These are phyloP conservation scores for Stratiomys singularior DNA, from an alignment of 2,888 invertebrate genomes.

Conservation along the genomic window DNA sequence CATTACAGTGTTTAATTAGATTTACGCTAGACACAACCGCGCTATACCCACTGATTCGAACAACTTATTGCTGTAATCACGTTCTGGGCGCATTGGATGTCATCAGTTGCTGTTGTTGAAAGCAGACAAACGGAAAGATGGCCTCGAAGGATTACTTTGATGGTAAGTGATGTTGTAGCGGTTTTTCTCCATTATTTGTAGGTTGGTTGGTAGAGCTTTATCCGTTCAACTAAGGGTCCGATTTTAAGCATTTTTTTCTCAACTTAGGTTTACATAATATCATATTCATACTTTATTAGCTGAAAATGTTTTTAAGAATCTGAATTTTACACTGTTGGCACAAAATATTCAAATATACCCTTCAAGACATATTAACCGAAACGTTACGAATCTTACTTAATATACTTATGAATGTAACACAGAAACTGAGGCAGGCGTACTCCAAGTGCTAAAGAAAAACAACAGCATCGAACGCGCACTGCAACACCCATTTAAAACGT, in stretches of 20 bases:
- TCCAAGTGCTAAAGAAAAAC: not conserved
- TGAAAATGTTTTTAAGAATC: too few relatives aligned
- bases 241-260: not conserved
- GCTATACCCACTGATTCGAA: constrained; percentile 2
- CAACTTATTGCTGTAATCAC: not conserved
- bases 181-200: not conserved
- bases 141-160: constrained; percentile 48
- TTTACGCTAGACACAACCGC: constrained; percentile 41
- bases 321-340: too few relatives aligned
- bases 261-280: not conserved
- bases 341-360: constrained; percentile 18
- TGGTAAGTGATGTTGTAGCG: constrained; percentile 16
- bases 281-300: too few relatives aligned
- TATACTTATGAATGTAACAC: not conserved
- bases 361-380: constrained; percentile 7
- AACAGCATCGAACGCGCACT: constrained; percentile 15
- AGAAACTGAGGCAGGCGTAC: constrained; percentile 1
- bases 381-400: constrained; percentile 26
- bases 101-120: not conserved
- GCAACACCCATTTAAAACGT: constrained; percentile 1
- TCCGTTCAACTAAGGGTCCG: not conserved
- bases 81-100: not conserved
- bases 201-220: not conserved
- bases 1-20: constrained; percentile 45
- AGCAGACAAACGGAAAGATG: constrained; percentile 27